These are phyloP conservation scores for Diadema setosum DNA, from an alignment of 35 echinoderm and acorn worm species.

Conservation along the genomic window DNA sequence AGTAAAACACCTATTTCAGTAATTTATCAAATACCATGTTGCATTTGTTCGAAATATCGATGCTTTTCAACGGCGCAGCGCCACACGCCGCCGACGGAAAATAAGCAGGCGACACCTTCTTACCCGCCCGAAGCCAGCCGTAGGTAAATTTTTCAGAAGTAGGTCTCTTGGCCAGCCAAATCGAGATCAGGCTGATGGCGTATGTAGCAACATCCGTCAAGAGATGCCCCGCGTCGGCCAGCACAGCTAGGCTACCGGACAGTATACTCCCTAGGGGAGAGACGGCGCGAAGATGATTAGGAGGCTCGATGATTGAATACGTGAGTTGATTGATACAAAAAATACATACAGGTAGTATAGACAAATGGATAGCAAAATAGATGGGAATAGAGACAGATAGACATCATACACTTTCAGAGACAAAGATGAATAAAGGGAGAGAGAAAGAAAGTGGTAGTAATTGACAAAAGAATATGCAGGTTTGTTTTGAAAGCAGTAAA, in stretches of 20 bases:
- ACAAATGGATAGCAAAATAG: not conserved
- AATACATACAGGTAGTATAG: too few relatives aligned
- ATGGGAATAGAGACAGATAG: not conserved
- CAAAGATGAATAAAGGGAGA: not conserved
- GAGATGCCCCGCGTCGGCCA: conserved; percentile 74
- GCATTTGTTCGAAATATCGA: too few relatives aligned
- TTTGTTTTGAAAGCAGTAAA: not conserved
- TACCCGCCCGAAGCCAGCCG: conserved; percentile 66
- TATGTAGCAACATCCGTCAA: conserved; percentile 52
- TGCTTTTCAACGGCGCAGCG: too few relatives aligned
- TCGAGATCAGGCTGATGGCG: conserved; percentile 36
- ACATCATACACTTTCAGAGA: not conserved
- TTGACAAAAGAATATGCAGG: not conserved
- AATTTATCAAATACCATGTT: too few relatives aligned
- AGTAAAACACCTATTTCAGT: too few relatives aligned
- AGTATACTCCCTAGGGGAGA: conserved; percentile 38
- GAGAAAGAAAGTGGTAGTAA: not conserved
- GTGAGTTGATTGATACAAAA: too few relatives aligned
- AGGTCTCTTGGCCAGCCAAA: conserved; percentile 32
- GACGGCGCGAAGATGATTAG: not conserved
- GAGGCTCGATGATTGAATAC: too few relatives aligned
- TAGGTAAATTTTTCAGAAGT: conserved; percentile 32
- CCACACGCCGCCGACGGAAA: too few relatives aligned
- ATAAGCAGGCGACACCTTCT: too few relatives aligned
- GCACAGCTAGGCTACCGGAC: conserved; percentile 51